Conservation (phyloP, 2,888 invertebrate species). For the Coelopa pilipes region DNA sequence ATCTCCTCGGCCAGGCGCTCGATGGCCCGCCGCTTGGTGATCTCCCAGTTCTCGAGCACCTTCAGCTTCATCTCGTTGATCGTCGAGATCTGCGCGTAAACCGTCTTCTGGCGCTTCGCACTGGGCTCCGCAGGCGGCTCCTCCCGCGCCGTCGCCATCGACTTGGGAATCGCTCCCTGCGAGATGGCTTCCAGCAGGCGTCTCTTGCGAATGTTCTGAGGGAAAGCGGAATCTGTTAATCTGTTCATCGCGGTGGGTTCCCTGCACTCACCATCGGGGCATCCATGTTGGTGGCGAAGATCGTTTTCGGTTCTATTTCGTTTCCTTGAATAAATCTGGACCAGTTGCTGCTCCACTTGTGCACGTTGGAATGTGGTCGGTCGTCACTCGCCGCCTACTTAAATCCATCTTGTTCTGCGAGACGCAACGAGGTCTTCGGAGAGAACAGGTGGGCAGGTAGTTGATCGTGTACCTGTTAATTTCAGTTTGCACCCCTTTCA, state of each 20-base stretch:
- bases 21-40: constrained; percentile 48
- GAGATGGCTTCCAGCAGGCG: constrained; percentile 32
- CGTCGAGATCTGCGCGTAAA: constrained; percentile 5
- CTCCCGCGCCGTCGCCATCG: neutral
- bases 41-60: constrained; percentile 49
- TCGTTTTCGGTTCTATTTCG: neutral
- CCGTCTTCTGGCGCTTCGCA: neutral
- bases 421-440: too few relatives aligned
- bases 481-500: neutral
- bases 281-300: neutral
- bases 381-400: neutral
- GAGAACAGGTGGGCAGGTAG: too few relatives aligned
- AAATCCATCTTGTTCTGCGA: neutral
- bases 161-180: constrained; percentile 5
- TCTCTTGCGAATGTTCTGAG: constrained; percentile 35
- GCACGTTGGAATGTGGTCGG: neutral
- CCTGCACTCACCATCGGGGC: constrained; percentile 25
- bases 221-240: neutral
- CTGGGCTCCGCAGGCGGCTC: neutral
- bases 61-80: constrained; percentile 35
- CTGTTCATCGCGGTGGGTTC: neutral
- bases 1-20: constrained; percentile 48
- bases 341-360: neutral
- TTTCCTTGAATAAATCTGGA: neutral
- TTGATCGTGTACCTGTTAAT: too few relatives aligned